Evolutionary conservation across 2,888 invertebrate genomes (phyloP), one percentile per base, ranked within the genome.

Genomic region (Thera obeliscata): DNA sequence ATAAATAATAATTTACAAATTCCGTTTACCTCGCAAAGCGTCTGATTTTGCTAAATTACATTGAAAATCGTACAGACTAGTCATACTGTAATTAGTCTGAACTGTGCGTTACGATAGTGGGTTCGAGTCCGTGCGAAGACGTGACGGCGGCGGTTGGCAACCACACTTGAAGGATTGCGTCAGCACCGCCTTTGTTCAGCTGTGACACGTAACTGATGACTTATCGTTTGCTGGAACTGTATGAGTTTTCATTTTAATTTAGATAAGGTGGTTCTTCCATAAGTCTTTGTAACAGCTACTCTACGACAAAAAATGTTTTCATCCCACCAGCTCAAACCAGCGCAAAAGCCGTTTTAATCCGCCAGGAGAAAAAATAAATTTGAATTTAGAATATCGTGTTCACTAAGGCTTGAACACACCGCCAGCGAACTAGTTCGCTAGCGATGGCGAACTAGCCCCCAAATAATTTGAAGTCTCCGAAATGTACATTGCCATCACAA

Each of bases 141-240:
- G 69, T 71, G 70, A 66, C 56, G 66, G 62, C 54, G 35, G 60
- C 73, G 73, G 76, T 35, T 76, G 69, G 76, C 74, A 75, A 74
- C 76, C 64, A 49, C 49, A 52, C 48, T 50, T 43, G 50, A 54
- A 55, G 22, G 54, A 4, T 72, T 78, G 71, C 80, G 79, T 78
- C 80, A 78, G 49, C 70, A 61, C 52, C 68, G 61, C 52, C 73
- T 77, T 77, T 66, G 78, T 78, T 71, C 72, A 66, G 68, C 68
- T 55, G 54, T 43, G 33, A 3, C 54, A 65, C 56, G 46, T 61
- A 52, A 61, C 54, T 43, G 12, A 59, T 12, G 61, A 56, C 35
- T 56, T 48, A 62, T 62, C 61, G 36, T 54, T 54, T 48, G n/a
- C 38, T 35, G 12, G 43, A 61, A 43, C 12, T n/a, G 43, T 22